Evolutionary conservation across 2,113 vertebrate species (phyloP).

Genomic region (Kryptolebias marmoratus): DNA sequence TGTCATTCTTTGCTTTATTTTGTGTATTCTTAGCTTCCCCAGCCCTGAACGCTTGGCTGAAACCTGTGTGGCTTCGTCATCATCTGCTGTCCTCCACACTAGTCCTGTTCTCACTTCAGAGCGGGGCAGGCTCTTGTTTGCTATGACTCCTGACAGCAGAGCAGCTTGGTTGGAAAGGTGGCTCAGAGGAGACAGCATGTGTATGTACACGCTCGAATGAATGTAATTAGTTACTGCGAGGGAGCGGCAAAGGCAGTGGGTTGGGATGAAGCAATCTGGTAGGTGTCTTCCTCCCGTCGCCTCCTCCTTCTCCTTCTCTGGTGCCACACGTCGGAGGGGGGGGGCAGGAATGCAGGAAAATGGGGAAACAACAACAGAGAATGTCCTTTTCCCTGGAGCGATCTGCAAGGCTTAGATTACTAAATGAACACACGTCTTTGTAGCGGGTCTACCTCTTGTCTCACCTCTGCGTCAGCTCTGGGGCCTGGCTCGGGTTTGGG

Average conservation of each 20-base stretch:
- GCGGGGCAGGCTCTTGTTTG: constrained; percentile 54
- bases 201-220: constrained; percentile 36
- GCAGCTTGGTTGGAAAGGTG: constrained; percentile 54
- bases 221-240: constrained; percentile 55
- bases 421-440: constrained; percentile 58
- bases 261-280: constrained; percentile 67
- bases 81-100: constrained; percentile 68
- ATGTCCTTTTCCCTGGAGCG: constrained; percentile 70
- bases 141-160: constrained; percentile 64
- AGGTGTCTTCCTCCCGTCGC: constrained; percentile 41
- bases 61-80: constrained; percentile 64
- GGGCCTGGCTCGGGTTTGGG: constrained; percentile 58
- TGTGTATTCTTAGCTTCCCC: constrained; percentile 67
- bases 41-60: constrained; percentile 66
- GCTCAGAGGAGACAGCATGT: constrained; percentile 45
- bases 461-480: constrained; percentile 65
- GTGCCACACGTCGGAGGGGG: constrained; percentile 66
- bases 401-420: constrained; percentile 72
- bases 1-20: constrained; percentile 66
- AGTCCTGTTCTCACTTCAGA: constrained; percentile 60
- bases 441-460: constrained; percentile 65
- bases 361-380: constrained; percentile 71
- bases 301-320: constrained; percentile 42
- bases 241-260: constrained; percentile 37
- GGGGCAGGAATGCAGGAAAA: constrained; percentile 71